phyloP scores from a whole-genome alignment of 2,797 vertebrate species.

The Scolopax bukidnonensis region DNA sequence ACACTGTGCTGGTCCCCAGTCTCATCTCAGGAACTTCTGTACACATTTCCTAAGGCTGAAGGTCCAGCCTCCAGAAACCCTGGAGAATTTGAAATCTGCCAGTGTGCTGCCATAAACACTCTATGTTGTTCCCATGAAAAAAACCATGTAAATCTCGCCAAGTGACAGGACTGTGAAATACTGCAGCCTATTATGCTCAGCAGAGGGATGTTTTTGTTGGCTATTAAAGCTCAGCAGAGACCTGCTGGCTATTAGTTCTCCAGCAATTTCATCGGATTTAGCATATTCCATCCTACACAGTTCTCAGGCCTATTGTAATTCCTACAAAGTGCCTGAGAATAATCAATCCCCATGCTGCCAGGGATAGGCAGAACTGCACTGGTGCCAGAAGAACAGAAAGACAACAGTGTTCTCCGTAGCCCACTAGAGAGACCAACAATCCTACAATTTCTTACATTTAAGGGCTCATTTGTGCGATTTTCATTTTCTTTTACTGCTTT shows the following conservation, averaged over 20 bases:
- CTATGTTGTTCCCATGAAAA: neutral
- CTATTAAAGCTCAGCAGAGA: conserved; percentile 15
- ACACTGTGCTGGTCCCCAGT: neutral
- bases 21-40: neutral
- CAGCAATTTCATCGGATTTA: conserved; percentile 26
- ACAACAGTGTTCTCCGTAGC: neutral
- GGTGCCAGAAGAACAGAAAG: neutral
- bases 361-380: neutral
- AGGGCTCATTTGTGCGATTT: neutral
- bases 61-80: neutral
- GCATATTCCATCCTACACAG: conserved; percentile 3
- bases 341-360: neutral
- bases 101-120: neutral
- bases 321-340: neutral
- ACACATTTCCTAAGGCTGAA: neutral
- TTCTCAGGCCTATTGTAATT: conserved; percentile 38
- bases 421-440: neutral
- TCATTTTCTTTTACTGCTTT: neutral
- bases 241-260: neutral
- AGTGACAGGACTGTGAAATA: neutral
- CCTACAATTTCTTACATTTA: neutral
- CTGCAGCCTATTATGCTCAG: neutral
- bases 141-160: neutral
- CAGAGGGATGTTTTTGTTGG: conserved; percentile 43
- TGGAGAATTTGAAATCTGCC: neutral